These are phyloP conservation scores for Hippasteria phrygiana DNA, from an alignment of 53 echinoderm and acorn worm species.

Conservation along the genomic window DNA sequence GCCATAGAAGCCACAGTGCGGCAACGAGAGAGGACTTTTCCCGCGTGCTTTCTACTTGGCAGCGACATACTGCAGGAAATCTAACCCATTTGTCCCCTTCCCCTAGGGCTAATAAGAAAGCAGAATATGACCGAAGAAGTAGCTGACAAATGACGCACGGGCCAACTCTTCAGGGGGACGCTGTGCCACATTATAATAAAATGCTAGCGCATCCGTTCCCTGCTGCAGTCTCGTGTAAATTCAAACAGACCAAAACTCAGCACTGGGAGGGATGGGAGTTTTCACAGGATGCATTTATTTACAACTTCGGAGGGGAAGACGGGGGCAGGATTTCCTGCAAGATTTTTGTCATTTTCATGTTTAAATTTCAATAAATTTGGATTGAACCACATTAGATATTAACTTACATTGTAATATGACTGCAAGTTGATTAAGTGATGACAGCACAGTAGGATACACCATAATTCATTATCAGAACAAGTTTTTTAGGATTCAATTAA, in stretches of 20 bases:
- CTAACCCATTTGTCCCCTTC: constrained; percentile 36
- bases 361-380: no score
- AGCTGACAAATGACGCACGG: background rate
- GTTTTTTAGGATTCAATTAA: no score
- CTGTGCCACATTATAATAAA: background rate
- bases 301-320: background rate
- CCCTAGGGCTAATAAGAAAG: background rate
- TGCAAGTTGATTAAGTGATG: no score
- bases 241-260: no score
- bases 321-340: background rate
- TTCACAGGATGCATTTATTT: background rate
- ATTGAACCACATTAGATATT: no score
- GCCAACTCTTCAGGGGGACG: background rate
- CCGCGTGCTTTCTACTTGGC: background rate
- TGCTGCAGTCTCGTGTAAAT: background rate
- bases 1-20: background rate
- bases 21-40: background rate
- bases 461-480: no score
- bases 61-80: constrained; percentile 15
- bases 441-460: no score
- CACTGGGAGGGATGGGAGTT: no score
- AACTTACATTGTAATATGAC: no score
- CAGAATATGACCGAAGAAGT: background rate
- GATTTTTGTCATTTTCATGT: no score
- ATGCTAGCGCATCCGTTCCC: background rate